Evolutionary conservation across 2,888 invertebrate species (phyloP).

Genomic region (Pteria penguin): DNA sequence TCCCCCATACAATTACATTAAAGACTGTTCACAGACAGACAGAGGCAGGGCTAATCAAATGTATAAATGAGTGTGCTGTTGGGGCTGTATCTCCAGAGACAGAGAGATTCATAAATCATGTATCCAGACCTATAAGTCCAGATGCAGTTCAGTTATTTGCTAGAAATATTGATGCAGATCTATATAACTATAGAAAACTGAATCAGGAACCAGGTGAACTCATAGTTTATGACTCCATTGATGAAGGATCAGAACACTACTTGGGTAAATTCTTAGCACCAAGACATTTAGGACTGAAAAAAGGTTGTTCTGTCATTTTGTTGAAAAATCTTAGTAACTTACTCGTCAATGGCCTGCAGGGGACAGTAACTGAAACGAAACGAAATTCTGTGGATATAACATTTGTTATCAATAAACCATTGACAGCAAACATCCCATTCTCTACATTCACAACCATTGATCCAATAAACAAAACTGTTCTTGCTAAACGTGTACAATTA

Average conservation of each 20-base stretch:
- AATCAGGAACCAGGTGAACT: background rate
- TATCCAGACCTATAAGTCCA: conserved; percentile 4
- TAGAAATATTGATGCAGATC: conserved; percentile 31
- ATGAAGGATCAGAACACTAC: conserved; percentile 22
- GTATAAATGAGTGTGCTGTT: conserved; percentile 25
- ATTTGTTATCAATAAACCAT: conserved; percentile 12
- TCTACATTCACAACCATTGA: conserved; percentile 6
- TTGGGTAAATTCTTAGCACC: conserved; percentile 11
- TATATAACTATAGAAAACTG: conserved; percentile 20
- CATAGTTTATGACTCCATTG: conserved; percentile 1
- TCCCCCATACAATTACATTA: conserved; percentile 20
- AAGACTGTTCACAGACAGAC: conserved; percentile 9
- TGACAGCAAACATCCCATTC: background rate
- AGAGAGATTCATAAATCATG: conserved; percentile 6
- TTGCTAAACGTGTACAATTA: conserved; percentile 24
- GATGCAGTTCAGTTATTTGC: conserved; percentile 16
- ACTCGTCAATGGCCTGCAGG: conserved; percentile 47
- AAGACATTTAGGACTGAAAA: conserved; percentile 30
- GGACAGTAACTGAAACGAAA: conserved; percentile 30
- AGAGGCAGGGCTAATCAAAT: conserved; percentile 6
- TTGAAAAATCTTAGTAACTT: conserved; percentile 39
- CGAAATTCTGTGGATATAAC: conserved; percentile 14
- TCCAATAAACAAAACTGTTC: conserved; percentile 8
- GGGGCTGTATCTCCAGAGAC: conserved; percentile 20
- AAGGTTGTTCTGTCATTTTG: conserved; percentile 43